Evolutionary conservation across 2,888 invertebrate species (phyloP), one percentile per base, ranked within the genome.

Genomic region (Lissonota sp.): DNA sequence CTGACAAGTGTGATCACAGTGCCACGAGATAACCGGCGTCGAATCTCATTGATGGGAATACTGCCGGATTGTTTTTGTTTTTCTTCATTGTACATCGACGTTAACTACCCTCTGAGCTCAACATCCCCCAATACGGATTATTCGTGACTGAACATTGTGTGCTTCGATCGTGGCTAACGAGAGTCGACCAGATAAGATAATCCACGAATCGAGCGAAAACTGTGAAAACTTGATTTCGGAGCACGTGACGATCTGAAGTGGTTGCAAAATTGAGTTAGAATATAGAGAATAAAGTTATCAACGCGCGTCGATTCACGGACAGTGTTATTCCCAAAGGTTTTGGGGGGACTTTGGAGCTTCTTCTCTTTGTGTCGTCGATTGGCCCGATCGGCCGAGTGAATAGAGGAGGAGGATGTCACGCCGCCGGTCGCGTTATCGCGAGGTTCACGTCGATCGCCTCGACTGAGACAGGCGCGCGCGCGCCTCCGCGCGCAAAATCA

Each of bases 381-480:
- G 44, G 67, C 16, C 37, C 42, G 42, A 39, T 51, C 12, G n/a
- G 55, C 14, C 46, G 53, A 60, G 51, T 5, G 39, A n/a, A 40
- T 40, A 5, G 42, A 63, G 42, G 7, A 60, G 76, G 84, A 85
- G 84, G 80, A 90, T 89, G 87, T 80, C 86, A 86, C 85, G 88
- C 76, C 86, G 83, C 78, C 86, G 88, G 81, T 85, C 84, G 53
- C 87, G 87, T 70, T 83, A 84, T 73, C 85, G 87, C 44, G 63
- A 69, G 39, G 60, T 49, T 70, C 70, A 58, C 67, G 70, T 67
- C 57, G 69, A 67, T 55, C 80, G 78, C 60, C 40, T 49, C 75
- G 60, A 79, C 77, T 77, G 80, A 77, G 64, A 70, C 70, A 80
- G 64, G 63, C 66, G 66, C 67, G 66, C 37, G 69, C 42, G 70